Evolutionary conservation across 1,140 invertebrate genomes (phyloP), one percentile per base, ranked within the genome.

Genomic region (Cotesia glomerata): DNA sequence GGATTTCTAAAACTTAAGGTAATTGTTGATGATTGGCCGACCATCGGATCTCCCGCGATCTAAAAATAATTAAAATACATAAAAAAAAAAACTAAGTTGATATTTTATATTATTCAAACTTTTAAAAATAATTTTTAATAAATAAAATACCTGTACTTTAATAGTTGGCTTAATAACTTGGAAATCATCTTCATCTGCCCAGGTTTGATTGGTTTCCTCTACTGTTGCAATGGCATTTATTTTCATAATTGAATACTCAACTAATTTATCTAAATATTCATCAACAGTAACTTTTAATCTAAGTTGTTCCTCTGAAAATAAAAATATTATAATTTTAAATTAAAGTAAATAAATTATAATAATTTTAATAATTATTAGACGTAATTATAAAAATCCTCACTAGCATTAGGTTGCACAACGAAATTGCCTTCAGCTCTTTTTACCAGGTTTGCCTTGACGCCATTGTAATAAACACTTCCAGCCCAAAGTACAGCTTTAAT

Each of bases 181-280:
- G 84, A 94, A 93, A 81, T 93, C 92, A 76, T 93, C 92, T 75
- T 93, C 92, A 56, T 91, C 92, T 2, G 91, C 90, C 92, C 92
- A 94, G 5, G 91, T 90, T 78, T 93, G 92, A 32, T 89, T 90
- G 4, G 93, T 94, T 81, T 94, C 92, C 59, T 89, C 84, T 0
- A 94, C 92, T 4, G 89, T 90, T 39, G 91, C 91, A 79, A 93
- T 91, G 5, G 90, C 90, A 35, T 91, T 91, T 58, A 94, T 87
- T 82, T 93, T 93, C 88, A 94, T 90, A 80, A 91, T 92, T 74
- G 91, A 91, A 78, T 93, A 92, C 77, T 94, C 93, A 4, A 94
- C 92, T 71, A 94, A 78, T 79, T 93, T 93, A 7, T 90, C 89
- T 63, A 92, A 79, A 81, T 94, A 94, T 59, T 93, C 91, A 11